Percentiles rank a stretch among this genome's conserved stretches.
Conservation (phyloP, 1,140 invertebrate genomes). For the Akabosia matsudoensis region DNA sequence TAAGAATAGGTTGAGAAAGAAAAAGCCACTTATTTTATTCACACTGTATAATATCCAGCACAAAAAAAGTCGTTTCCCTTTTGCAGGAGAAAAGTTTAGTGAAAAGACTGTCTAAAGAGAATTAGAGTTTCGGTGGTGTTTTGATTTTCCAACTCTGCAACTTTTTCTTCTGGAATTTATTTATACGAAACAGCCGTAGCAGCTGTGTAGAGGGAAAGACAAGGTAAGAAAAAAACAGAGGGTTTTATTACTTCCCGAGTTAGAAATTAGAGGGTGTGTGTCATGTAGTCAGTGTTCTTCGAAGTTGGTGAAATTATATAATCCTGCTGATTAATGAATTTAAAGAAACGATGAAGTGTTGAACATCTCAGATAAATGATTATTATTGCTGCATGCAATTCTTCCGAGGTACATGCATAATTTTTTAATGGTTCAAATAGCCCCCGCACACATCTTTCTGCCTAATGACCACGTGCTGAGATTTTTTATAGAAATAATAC, state of each 20-base stretch:
- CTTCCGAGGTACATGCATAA: background rate
- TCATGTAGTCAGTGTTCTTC: background rate
- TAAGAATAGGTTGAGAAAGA: slow-evolving; percentile 2
- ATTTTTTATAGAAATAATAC: too few species aligned
- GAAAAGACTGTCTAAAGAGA: slow-evolving; percentile 18
- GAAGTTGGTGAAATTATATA: background rate
- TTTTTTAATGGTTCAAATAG: too few species aligned
- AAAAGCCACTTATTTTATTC: slow-evolving; percentile 20
- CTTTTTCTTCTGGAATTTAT: slow-evolving; percentile 1
- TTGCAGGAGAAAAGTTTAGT: background rate
- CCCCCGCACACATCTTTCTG: background rate
- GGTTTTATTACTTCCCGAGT: too few species aligned
- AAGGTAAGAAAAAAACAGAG: too few species aligned
- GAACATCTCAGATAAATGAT: slow-evolving; percentile 12
- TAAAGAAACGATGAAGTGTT: slow-evolving; percentile 21
- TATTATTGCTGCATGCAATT: background rate
- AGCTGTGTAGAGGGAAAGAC: too few species aligned
- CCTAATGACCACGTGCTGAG: too few species aligned
- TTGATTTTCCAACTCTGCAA: slow-evolving; percentile 13
- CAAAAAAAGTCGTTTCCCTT: background rate
- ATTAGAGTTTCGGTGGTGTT: slow-evolving; percentile 23
- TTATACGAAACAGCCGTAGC: too few species aligned
- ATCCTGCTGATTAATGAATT: slow-evolving; percentile 20
- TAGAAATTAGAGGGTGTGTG: too few species aligned
- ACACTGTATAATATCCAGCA: background rate